Conservation (phyloP, 2,113 vertebrate genomes). For the Ammodytes marinus region DNA sequence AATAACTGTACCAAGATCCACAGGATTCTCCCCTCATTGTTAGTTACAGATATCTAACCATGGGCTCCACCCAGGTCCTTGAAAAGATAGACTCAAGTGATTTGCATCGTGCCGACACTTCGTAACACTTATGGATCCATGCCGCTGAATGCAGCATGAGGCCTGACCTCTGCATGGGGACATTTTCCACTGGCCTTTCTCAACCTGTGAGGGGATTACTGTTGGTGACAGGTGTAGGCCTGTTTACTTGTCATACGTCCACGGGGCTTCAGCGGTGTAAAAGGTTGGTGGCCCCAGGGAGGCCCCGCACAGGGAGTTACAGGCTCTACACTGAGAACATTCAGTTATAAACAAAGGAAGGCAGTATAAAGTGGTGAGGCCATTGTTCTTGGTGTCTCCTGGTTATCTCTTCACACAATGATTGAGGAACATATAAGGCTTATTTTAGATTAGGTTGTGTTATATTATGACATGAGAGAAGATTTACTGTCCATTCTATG, state of each 20-base stretch:
- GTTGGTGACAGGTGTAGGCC: constrained; percentile 53
- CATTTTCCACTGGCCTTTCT: constrained; percentile 58
- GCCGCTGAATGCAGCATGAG: background rate
- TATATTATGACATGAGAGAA: background rate
- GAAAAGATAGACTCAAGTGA: background rate
- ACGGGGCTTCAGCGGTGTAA: constrained; percentile 44
- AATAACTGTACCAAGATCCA: background rate
- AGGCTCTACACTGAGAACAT: constrained; percentile 21
- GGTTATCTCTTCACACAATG: background rate
- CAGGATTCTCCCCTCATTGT: background rate
- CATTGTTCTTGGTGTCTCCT: background rate
- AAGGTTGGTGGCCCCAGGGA: constrained; percentile 50
- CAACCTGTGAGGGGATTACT: constrained; percentile 34
- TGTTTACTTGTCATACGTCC: constrained; percentile 44
- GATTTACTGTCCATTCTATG: background rate
- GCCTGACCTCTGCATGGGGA: constrained; percentile 39
- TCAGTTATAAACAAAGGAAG: constrained; percentile 37
- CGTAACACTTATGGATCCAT: background rate
- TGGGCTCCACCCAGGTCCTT: background rate
- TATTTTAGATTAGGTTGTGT: background rate
- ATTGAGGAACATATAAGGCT: background rate
- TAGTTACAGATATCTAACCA: background rate
- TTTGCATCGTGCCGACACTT: background rate
- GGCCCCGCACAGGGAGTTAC: constrained; percentile 19
- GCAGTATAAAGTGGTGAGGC: background rate